These are phyloP conservation scores for Neomicropteryx cornuta DNA, from an alignment of 1,140 invertebrate genomes.

Conservation along the genomic window DNA sequence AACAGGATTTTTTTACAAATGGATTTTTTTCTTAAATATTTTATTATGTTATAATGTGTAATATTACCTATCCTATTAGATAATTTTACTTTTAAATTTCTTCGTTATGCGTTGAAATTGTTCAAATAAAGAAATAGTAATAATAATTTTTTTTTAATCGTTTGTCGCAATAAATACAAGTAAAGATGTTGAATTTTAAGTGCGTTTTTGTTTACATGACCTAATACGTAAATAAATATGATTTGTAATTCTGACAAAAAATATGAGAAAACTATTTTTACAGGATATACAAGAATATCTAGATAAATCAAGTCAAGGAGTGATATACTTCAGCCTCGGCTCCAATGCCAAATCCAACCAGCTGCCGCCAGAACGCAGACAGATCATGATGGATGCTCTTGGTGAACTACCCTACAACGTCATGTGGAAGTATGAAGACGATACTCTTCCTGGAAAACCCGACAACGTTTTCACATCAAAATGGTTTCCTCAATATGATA, in stretches of 20 bases:
- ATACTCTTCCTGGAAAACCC: constrained; percentile 19
- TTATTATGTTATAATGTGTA: too few relatives aligned
- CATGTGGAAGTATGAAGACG: constrained; percentile 14
- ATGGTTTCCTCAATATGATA: constrained; percentile 40
- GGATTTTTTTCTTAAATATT: too few relatives aligned
- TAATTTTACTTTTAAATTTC: too few relatives aligned
- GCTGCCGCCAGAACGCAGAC: constrained; percentile 8
- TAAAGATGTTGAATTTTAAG: too few relatives aligned
- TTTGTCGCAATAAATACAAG: too few relatives aligned
- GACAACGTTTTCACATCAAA: constrained; percentile 32
- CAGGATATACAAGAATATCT: constrained; percentile 22
- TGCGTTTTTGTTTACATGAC: too few relatives aligned
- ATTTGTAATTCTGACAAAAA: neutral
- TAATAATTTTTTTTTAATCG: too few relatives aligned
- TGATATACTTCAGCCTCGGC: constrained; percentile 30
- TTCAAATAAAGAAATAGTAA: too few relatives aligned
- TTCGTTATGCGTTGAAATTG: too few relatives aligned
- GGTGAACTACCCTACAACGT: constrained; percentile 31
- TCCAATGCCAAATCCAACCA: constrained; percentile 15
- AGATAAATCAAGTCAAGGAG: constrained; percentile 19
- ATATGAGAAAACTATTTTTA: constrained; percentile 6
- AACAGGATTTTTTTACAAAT: too few relatives aligned
- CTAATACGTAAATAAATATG: neutral
- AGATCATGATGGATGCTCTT: constrained; percentile 23
- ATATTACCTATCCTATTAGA: too few relatives aligned